phyloP scores from a whole-genome alignment of 92 coral and sea anemone species.

The Siderastrea siderea region DNA sequence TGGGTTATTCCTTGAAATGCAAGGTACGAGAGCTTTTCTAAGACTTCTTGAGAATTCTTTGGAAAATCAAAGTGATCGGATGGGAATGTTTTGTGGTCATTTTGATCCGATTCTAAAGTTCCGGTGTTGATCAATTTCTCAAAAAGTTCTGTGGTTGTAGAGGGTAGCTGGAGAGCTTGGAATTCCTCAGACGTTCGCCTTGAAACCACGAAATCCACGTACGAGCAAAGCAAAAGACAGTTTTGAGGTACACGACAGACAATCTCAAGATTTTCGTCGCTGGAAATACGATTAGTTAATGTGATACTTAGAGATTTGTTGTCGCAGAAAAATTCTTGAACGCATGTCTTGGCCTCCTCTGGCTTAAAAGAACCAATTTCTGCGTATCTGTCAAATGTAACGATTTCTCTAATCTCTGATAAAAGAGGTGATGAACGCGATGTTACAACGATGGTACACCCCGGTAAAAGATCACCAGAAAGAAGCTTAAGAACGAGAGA shows the following conservation, averaged over 20 bases:
- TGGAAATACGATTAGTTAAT: conserved; percentile 33
- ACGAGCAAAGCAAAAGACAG: conserved; percentile 54
- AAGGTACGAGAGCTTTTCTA: conserved; percentile 38
- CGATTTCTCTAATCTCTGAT: conserved; percentile 22
- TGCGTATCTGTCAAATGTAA: conserved; percentile 31
- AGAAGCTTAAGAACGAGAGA: conserved; percentile 42
- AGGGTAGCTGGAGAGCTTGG: conserved; percentile 17
- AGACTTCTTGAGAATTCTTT: conserved; percentile 13
- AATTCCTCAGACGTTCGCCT: neutral
- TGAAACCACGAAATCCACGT: conserved; percentile 24
- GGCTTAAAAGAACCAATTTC: conserved; percentile 42
- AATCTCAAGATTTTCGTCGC: conserved; percentile 35
- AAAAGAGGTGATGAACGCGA: conserved; percentile 52
- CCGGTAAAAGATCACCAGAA: conserved; percentile 61
- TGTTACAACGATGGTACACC: conserved; percentile 57
- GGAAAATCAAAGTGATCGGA: neutral
- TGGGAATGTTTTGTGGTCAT: conserved; percentile 4
- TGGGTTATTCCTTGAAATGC: conserved; percentile 38
- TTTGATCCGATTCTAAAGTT: neutral
- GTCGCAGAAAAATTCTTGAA: conserved; percentile 38
- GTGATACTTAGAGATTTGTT: conserved; percentile 3
- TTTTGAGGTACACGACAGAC: conserved; percentile 61
- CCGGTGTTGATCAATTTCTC: conserved; percentile 13
- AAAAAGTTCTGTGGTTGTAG: conserved; percentile 24
- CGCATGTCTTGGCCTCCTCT: conserved; percentile 21